Conservation (phyloP, 2,797 vertebrate genomes). For the Discoglossus pictus region DNA sequence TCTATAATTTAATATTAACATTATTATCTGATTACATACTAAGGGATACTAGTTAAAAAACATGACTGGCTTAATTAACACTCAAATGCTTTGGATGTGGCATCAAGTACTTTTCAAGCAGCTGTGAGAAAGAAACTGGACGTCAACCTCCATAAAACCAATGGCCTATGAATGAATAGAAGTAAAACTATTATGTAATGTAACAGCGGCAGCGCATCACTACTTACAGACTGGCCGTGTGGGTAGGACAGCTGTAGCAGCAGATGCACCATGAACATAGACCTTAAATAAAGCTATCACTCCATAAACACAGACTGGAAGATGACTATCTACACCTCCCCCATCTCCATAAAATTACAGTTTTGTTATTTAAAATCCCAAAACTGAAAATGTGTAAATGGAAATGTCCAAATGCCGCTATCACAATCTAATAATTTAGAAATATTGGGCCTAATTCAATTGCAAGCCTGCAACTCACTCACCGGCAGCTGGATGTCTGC, state of each 20-base stretch:
- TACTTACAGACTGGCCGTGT: conserved; percentile 57
- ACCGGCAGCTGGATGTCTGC: neutral
- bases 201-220: conserved; percentile 55
- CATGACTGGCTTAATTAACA: conserved; percentile 63
- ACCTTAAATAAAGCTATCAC: conserved; percentile 57
- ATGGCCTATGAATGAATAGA: conserved; percentile 63
- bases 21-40: conserved; percentile 37
- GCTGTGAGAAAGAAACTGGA: conserved; percentile 63
- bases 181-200: conserved; percentile 60
- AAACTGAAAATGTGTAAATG: neutral
- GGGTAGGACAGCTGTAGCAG: conserved; percentile 61
- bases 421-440: conserved; percentile 39
- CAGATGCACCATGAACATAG: conserved; percentile 61
- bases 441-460: conserved; percentile 32
- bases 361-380: conserved; percentile 56
- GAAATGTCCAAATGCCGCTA: conserved; percentile 46
- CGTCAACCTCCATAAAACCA: conserved; percentile 65
- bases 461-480: too few species aligned
- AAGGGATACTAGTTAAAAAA: conserved; percentile 60
- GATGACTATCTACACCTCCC: conserved; percentile 61
- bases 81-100: conserved; percentile 58
- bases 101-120: conserved; percentile 61
- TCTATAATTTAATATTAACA: conserved; percentile 33
- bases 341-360: conserved; percentile 49
- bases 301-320: conserved; percentile 52